Evolutionary conservation across 2,888 invertebrate genomes (phyloP).

Genomic region (Cryptosula pallasiana): DNA sequence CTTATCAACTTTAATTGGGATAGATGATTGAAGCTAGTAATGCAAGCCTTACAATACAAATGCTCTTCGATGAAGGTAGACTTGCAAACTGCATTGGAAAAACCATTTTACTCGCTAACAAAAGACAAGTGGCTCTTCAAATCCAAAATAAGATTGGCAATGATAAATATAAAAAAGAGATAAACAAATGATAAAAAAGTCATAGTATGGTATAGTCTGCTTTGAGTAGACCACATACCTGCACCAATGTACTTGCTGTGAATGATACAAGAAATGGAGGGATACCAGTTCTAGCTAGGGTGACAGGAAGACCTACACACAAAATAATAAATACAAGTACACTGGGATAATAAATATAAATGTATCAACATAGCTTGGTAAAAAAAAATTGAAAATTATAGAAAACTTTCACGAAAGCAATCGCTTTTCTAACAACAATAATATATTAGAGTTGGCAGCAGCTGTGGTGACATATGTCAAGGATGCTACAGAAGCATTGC

Average conservation of each 20-base stretch:
- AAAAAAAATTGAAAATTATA: background rate
- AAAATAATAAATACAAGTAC: background rate
- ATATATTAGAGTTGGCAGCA: too few relatives aligned
- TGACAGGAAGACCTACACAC: constrained; percentile 47
- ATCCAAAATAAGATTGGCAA: constrained; percentile 27
- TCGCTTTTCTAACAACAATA: too few relatives aligned
- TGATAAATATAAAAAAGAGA: background rate
- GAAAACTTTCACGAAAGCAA: too few relatives aligned
- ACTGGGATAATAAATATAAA: background rate
- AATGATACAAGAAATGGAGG: constrained; percentile 48
- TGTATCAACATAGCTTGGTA: background rate
- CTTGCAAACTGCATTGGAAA: too few relatives aligned
- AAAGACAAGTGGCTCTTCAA: too few relatives aligned
- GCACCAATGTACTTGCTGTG: constrained; percentile 35
- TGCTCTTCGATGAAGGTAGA: too few relatives aligned
- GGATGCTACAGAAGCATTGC: too few relatives aligned
- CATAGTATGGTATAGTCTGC: background rate
- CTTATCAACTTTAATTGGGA: too few relatives aligned
- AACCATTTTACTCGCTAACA: too few relatives aligned
- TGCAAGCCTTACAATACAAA: too few relatives aligned
- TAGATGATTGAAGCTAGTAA: too few relatives aligned
- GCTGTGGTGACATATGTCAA: too few relatives aligned
- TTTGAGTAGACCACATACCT: background rate
- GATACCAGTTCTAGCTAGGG: constrained; percentile 41
- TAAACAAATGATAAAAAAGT: background rate